Conservation (phyloP, 2,888 invertebrate genomes). For the Epistrophe eligans region DNA sequence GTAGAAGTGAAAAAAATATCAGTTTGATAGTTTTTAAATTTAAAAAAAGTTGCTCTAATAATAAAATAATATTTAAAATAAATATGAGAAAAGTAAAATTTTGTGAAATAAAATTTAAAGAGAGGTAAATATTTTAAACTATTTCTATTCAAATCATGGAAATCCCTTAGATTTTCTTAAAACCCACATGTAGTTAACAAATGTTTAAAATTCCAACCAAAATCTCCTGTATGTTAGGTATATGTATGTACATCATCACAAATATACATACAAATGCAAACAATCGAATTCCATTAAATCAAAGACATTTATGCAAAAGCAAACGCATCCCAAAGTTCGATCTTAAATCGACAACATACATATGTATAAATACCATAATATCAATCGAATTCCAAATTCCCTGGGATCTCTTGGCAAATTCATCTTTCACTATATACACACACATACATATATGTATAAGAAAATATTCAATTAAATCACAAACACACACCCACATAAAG, state of each 20-base stretch:
- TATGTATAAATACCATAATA: neutral
- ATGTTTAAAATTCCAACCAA: constrained; percentile 37
- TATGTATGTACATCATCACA: too few species aligned
- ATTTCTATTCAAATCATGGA: neutral
- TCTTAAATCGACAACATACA: neutral
- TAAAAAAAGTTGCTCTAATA: too few species aligned
- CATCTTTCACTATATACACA: neutral
- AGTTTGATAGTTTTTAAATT: too few species aligned
- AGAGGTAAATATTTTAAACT: neutral
- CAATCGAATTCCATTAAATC: constrained; percentile 72
- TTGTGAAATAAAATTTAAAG: too few species aligned
- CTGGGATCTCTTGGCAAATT: constrained; percentile 31
- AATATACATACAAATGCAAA: constrained; percentile 37
- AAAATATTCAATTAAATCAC: constrained; percentile 73
- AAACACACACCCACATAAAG: neutral
- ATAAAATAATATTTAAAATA: too few species aligned
- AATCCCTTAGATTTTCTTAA: neutral
- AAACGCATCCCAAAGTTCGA: constrained; percentile 41
- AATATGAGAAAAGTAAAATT: too few species aligned
- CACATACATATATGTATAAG: neutral
- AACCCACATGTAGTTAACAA: neutral
- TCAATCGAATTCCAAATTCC: constrained; percentile 65
- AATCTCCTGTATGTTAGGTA: constrained; percentile 9
- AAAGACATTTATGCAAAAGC: constrained; percentile 61
- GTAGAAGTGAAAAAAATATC: too few species aligned